Conservation (phyloP, 2,888 invertebrate genomes). For the Drosophila monieri region DNA sequence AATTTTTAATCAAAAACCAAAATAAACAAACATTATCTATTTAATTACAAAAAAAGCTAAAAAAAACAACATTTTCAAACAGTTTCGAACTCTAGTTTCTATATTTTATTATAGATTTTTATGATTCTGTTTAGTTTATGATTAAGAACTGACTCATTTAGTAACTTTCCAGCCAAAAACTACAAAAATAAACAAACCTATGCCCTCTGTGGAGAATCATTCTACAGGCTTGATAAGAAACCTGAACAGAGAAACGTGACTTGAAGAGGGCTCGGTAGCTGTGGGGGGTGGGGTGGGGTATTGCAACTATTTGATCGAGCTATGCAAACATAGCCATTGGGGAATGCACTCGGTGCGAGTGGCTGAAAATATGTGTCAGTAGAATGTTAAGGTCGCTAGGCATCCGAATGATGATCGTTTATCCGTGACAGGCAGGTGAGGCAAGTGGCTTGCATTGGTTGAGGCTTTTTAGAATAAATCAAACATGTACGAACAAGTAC, state of each 20-base stretch:
- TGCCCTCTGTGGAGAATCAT: constrained; percentile 1
- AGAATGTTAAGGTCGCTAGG: constrained; percentile 31
- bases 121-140: constrained; percentile 13
- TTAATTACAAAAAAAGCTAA: too few species aligned
- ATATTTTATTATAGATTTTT: constrained; percentile 2
- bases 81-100: too few species aligned
- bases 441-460: constrained; percentile 2
- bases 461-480: not conserved
- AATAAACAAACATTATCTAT: too few species aligned
- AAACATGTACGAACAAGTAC: not conserved
- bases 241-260: constrained; percentile 37
- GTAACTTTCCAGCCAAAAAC: constrained; percentile 10
- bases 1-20: too few species aligned
- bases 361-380: constrained; percentile 16
- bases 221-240: constrained; percentile 46
- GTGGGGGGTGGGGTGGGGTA: constrained; percentile 1
- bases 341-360: constrained; percentile 8
- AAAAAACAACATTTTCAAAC: too few species aligned
- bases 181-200: not conserved
- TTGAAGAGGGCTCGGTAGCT: not conserved
- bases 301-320: constrained; percentile 26
- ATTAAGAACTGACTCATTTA: constrained; percentile 40
- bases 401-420: constrained; percentile 17
- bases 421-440: constrained; percentile 18
- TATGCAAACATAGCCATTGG: constrained; percentile 18